These are phyloP conservation scores for Psylliodes chrysocephalus DNA, from an alignment of 2,888 invertebrate species.

Conservation along the genomic window DNA sequence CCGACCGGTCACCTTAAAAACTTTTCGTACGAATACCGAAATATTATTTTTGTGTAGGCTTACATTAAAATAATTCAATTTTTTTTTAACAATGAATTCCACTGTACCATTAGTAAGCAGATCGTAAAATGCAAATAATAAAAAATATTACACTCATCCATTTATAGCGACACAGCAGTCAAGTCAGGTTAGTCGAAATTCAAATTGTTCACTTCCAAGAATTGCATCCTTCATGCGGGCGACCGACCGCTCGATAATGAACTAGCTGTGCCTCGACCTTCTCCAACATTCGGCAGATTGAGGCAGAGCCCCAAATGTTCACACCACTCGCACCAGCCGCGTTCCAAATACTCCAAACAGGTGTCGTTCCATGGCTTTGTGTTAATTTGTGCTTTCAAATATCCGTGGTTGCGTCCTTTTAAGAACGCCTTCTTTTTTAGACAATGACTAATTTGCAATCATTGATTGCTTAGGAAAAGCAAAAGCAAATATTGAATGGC, in stretches of 20 bases:
- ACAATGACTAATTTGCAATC: too few species aligned
- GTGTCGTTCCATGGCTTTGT: constrained; percentile 31
- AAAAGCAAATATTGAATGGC: too few species aligned
- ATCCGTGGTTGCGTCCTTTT: too few species aligned
- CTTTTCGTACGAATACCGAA: too few species aligned
- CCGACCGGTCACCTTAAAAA: too few species aligned
- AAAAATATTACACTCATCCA: neutral
- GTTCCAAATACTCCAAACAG: constrained; percentile 25
- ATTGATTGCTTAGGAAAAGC: too few species aligned
- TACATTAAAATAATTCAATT: too few species aligned
- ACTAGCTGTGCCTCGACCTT: constrained; percentile 35
- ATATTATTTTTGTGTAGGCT: too few species aligned
- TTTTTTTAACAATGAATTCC: too few species aligned
- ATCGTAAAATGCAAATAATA: neutral
- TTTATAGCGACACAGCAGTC: neutral
- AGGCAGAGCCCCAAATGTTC: constrained; percentile 32
- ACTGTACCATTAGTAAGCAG: neutral
- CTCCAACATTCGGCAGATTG: constrained; percentile 36
- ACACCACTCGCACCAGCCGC: neutral
- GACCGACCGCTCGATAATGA: neutral
- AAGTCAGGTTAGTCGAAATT: neutral
- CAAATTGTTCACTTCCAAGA: neutral
- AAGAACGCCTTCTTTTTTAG: too few species aligned
- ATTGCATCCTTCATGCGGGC: constrained; percentile 2
- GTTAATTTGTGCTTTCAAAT: neutral